phyloP scores from a whole-genome alignment of 2,888 invertebrate genomes.

The Torymus texanus region DNA sequence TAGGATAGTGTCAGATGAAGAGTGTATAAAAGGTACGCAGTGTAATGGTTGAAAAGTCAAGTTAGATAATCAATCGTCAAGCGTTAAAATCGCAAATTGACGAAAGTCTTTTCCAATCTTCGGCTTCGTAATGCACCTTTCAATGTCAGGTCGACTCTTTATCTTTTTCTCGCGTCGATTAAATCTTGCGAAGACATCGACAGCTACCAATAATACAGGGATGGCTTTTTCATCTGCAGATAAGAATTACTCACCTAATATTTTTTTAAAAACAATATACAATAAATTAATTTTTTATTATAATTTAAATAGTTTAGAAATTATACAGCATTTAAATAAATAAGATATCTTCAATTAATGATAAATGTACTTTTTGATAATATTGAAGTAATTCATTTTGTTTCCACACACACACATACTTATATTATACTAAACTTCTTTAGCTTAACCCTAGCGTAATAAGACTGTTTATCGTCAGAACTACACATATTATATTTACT shows the following conservation, averaged over 20 bases:
- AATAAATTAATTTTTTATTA: too few relatives aligned
- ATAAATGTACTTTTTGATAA: too few relatives aligned
- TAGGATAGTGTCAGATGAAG: not conserved
- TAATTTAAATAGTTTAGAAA: too few relatives aligned
- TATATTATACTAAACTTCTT: too few relatives aligned
- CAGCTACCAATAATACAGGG: slow-evolving; percentile 58
- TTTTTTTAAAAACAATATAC: not conserved
- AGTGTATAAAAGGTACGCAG: not conserved
- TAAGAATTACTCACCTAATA: slow-evolving; percentile 39
- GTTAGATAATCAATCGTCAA: slow-evolving; percentile 49
- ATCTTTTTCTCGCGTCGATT: slow-evolving; percentile 64
- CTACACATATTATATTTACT: too few relatives aligned
- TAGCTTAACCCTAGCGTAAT: too few relatives aligned
- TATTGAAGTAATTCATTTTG: too few relatives aligned
- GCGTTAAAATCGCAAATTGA: slow-evolving; percentile 28
- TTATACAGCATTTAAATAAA: too few relatives aligned
- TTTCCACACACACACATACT: too few relatives aligned
- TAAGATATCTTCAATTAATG: too few relatives aligned
- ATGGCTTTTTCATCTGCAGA: slow-evolving; percentile 61
- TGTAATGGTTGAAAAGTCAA: slow-evolving; percentile 34
- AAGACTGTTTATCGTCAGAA: too few relatives aligned
- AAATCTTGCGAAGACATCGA: slow-evolving; percentile 62
- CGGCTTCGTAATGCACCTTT: slow-evolving; percentile 67
- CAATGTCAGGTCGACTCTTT: slow-evolving; percentile 67
- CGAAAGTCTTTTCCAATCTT: slow-evolving; percentile 63